Percentiles rank a stretch among this genome's conserved stretches.
phyloP scores from a whole-genome alignment of 2,113 vertebrate species.

The Platanista minor region DNA sequence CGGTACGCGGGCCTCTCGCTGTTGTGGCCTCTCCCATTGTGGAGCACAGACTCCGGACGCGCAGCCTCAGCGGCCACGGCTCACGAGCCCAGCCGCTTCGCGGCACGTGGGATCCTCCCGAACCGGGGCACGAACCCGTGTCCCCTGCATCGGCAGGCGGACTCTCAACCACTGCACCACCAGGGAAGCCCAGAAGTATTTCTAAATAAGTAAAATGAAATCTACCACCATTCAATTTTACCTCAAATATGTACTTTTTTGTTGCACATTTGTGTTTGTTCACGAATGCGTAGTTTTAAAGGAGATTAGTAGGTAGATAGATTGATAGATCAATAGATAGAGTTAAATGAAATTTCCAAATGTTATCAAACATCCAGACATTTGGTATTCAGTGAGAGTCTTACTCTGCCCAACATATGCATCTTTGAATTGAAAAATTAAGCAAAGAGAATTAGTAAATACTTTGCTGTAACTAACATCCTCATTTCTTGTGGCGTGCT shows the following conservation, averaged over 20 bases:
- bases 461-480: neutral
- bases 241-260: neutral
- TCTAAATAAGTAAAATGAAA: slow-evolving; percentile 12
- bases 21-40: too few species aligned
- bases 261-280: neutral
- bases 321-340: neutral
- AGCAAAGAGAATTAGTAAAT: neutral
- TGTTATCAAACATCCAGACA: neutral
- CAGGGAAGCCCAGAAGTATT: neutral
- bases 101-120: too few species aligned
- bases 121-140: too few species aligned
- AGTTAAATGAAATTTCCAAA: neutral
- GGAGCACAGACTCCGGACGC: too few species aligned
- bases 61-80: too few species aligned
- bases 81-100: too few species aligned
- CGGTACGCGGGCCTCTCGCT: too few species aligned
- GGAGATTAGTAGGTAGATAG: too few species aligned
- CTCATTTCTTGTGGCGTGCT: neutral
- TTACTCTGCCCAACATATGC: neutral
- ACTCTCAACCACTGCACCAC: too few species aligned
- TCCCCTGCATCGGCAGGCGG: too few species aligned
- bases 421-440: slow-evolving; percentile 7
- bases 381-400: neutral
- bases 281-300: neutral
- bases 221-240: neutral